Base-by-base conservation (phyloP, 2,888 invertebrate genomes). In the Blastobasis adustella region DNA sequence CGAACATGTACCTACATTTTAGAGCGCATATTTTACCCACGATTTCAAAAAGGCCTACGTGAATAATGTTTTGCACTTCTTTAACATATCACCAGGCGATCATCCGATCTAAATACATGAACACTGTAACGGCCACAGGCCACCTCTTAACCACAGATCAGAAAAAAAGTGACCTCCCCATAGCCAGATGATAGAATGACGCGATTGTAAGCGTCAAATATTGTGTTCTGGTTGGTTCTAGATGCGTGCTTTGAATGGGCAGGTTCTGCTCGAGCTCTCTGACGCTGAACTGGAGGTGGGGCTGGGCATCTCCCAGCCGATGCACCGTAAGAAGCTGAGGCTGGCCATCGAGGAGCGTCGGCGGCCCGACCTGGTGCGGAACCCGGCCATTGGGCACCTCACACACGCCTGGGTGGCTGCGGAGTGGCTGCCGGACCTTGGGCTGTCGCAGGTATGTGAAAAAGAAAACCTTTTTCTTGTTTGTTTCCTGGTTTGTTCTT, bases 361-460 rank as follows among this genome's bases (percentile, higher is more conserved):
- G 49, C 93, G 97, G 61, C 97, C 97, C 0, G 93, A 95, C 62
- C 90, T 95, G 61, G 95, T 96, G 69, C 92, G 96, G 62, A 97
- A 96, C 83, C 96, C 96, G 1, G 94, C 93, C 70, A 96, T 97
- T 63, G 94, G 95, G 8, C 94, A 95, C 69, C 90, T 98, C 57
- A 94, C 95, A 48, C 97, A 97, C 79, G 95, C 95, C 10, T 98
- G 98, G 97, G 96, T 98, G 40, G 95, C 96, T 38, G 94, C 95
- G 49, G 96, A 96, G 73, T 98, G 97, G 96, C 83, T 98, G 62
- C 95, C 96, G 1, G 97, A 97, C 73, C 91, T 98, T 49, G 98
- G 98, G 53, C 86, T 98, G 52, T 92, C 96, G 7, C 93, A 93
- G 89, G 93, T 92, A 67, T 53, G 46, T 51, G 42, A 23, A 23